Conservation (phyloP, 2,888 invertebrate species). For the Hypselothyrea guttata region DNA sequence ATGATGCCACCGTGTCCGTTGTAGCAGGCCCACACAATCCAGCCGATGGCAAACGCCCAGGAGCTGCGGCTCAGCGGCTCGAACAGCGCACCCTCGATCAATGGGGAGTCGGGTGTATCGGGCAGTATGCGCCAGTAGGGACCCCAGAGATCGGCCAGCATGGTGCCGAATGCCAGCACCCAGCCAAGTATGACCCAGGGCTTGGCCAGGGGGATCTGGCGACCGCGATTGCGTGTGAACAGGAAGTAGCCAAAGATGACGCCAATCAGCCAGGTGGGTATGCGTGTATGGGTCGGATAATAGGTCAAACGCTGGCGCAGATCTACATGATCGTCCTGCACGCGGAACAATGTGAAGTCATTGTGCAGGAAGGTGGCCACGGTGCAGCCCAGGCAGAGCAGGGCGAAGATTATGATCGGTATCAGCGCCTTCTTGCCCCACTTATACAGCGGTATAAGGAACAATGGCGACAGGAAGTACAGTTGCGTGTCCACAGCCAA, state of each 20-base stretch:
- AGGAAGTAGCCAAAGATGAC: slow-evolving; percentile 81
- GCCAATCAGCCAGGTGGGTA: slow-evolving; percentile 82
- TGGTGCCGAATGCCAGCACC: slow-evolving; percentile 74
- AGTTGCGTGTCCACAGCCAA: slow-evolving; percentile 85
- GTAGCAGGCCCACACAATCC: slow-evolving; percentile 82
- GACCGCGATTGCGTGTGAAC: slow-evolving; percentile 77
- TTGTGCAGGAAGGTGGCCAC: slow-evolving; percentile 78
- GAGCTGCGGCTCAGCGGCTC: slow-evolving; percentile 78
- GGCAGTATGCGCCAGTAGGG: slow-evolving; percentile 78
- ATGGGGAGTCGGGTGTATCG: slow-evolving; percentile 63
- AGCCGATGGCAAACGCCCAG: slow-evolving; percentile 79
- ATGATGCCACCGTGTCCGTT: slow-evolving; percentile 81
- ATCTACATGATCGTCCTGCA: slow-evolving; percentile 78
- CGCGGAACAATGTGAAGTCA: slow-evolving; percentile 80
- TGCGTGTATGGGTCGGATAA: slow-evolving; percentile 81
- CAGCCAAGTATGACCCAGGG: slow-evolving; percentile 77
- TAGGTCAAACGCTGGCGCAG: slow-evolving; percentile 79
- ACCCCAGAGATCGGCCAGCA: slow-evolving; percentile 79
- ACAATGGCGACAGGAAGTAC: slow-evolving; percentile 84
- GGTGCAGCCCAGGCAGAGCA: slow-evolving; percentile 79
- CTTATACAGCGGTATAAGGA: slow-evolving; percentile 83
- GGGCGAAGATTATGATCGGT: slow-evolving; percentile 72
- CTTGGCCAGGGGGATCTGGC: slow-evolving; percentile 75
- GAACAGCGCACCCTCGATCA: slow-evolving; percentile 80
- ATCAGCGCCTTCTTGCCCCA: slow-evolving; percentile 80